phyloP scores from a whole-genome alignment of 1,140 invertebrate species.

The Drosophila littoralis region DNA sequence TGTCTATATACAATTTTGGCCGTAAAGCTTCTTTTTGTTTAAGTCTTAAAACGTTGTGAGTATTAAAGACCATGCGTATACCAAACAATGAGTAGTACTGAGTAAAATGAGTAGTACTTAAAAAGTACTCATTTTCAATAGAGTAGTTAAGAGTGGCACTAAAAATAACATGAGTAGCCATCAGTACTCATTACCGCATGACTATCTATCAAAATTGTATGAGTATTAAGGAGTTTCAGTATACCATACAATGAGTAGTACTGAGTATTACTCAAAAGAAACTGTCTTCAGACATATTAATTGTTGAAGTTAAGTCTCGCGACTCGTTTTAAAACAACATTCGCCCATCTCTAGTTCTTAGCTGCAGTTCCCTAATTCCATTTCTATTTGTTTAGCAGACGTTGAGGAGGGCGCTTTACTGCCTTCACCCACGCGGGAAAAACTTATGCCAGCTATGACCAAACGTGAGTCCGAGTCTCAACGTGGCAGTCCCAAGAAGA shows the following conservation, averaged over 20 bases:
- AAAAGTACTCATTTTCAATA: not conserved
- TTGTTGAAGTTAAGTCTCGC: not conserved
- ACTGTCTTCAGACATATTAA: not conserved
- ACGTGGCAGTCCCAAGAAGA: constrained; percentile 83
- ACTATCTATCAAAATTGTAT: too few species aligned
- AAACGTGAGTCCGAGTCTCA: constrained; percentile 87
- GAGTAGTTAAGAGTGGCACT: too few species aligned
- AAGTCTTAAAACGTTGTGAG: not conserved
- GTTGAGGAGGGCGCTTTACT: constrained; percentile 86
- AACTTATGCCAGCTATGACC: constrained; percentile 89
- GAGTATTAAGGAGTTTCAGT: too few species aligned
- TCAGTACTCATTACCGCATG: too few species aligned
- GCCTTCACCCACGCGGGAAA: constrained; percentile 89
- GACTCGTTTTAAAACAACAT: not conserved
- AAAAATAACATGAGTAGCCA: too few species aligned
- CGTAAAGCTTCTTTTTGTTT: not conserved
- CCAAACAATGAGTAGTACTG: too few species aligned
- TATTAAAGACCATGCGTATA: not conserved
- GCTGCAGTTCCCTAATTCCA: not conserved
- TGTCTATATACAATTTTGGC: too few species aligned
- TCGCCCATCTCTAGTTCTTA: not conserved
- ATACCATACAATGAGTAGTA: too few species aligned
- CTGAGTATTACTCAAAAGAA: too few species aligned
- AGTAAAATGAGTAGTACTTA: not conserved
- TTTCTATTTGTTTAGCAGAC: constrained; percentile 50